Conservation (phyloP, 1,140 invertebrate species). For the Drosophila jambulina region DNA sequence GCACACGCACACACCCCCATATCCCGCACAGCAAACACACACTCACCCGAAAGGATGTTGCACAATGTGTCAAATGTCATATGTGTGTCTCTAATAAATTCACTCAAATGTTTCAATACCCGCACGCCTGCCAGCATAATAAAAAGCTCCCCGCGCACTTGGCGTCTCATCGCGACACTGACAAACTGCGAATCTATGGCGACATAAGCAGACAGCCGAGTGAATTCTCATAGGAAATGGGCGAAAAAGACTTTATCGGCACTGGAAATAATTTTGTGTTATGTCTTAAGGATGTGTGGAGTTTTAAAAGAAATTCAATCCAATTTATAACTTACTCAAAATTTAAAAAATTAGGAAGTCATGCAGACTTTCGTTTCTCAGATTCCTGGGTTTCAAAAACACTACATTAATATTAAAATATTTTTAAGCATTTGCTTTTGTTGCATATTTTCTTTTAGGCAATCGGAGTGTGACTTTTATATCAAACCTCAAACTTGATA, state of each 20-base stretch:
- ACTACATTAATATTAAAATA: too few relatives aligned
- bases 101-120: constrained; percentile 80
- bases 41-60: constrained; percentile 53
- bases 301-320: too few relatives aligned
- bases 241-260: background rate
- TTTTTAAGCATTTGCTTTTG: too few relatives aligned
- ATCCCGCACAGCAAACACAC: background rate
- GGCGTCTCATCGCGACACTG: constrained; percentile 34
- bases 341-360: too few relatives aligned
- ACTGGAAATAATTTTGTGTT: constrained; percentile 8
- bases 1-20: background rate
- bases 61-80: constrained; percentile 83
- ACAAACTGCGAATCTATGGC: constrained; percentile 50
- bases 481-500: too few relatives aligned
- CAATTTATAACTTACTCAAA: too few relatives aligned
- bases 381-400: too few relatives aligned
- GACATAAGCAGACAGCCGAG: constrained; percentile 40
- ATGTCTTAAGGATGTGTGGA: accelerated
- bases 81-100: constrained; percentile 82
- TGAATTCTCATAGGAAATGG: constrained; percentile 16
- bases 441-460: too few relatives aligned
- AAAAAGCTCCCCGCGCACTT: constrained; percentile 44
- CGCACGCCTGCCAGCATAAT: constrained; percentile 71
- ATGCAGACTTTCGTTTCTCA: too few relatives aligned
- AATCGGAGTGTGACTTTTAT: too few relatives aligned